Base-by-base conservation (phyloP, 2,797 vertebrate genomes). In the Poecilia velifera region DNA sequence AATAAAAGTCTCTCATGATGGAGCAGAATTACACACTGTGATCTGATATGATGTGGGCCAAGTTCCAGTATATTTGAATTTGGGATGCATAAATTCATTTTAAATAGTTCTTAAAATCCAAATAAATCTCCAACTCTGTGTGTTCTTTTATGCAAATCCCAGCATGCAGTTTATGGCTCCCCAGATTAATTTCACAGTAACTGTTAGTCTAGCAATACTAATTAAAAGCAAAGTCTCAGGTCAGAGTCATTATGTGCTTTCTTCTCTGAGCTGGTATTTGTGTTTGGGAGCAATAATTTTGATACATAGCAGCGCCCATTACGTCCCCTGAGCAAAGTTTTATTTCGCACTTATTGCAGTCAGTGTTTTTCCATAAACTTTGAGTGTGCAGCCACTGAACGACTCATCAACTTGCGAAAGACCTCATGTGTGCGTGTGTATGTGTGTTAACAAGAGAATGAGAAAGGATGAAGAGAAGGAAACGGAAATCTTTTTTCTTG, bases 211-310 rank as follows among this genome's bases (percentile, higher is more conserved):
- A 28, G 73, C 74, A 31, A 53, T 79, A 74, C 77, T 86, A 83
- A 88, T 91, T 90, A 84, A 93, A 91, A 88, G 55, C 74, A 39
- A 78, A 70, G n/a, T 70, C 66, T 70, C 66, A 70, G 36, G 66
- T 70, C 64, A 68, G 64, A 41, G 64, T 39, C 41, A 43, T 70
- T 43, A 70, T 70, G 66, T 20, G 1, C n/a, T 80, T 71, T 36
- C 51, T 72, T 43, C 9, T 74, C 41, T 80, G 43, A 85, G 76
- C 82, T 55, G 36, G 18, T 68, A 4, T 74, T 16, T 47, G 71
- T 73, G 77, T 13, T 74, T 51, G 43, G 75, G 66, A 72, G 14
- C 78, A 43, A 79, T 68, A 72, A 41, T 80, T 43, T 87, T 46
- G 22, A 39, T 71, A 28, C 43, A 68, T 55, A 49, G 77, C 78